A percentile compares a stretch with the other conserved stretches of the same genome.
Conservation (phyloP, 2,888 invertebrate species). For the Sturmia bella region DNA sequence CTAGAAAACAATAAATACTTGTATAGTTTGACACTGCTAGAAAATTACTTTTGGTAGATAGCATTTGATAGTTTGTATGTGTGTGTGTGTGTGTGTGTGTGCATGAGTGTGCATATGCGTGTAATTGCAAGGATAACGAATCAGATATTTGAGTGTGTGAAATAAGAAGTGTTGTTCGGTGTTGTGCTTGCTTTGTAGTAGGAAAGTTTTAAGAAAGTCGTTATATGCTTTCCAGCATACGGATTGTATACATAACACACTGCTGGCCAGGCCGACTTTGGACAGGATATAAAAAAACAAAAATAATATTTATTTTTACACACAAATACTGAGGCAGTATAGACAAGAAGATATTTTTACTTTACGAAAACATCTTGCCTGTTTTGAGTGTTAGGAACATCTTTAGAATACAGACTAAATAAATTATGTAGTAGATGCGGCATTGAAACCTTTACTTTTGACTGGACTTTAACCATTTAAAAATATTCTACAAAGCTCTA, state of each 20-base stretch:
- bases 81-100: neutral
- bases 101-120: constrained; percentile 3
- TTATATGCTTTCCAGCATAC: constrained; percentile 81
- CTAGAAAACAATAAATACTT: constrained; percentile 65
- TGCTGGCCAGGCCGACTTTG: constrained; percentile 68
- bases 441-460: no score
- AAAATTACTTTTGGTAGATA: constrained; percentile 56
- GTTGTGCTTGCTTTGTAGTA: constrained; percentile 14
- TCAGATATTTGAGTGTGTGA: constrained; percentile 22
- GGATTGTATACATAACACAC: constrained; percentile 78
- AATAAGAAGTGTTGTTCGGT: constrained; percentile 13
- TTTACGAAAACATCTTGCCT: no score
- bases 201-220: constrained; percentile 74
- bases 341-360: no score
- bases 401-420: constrained; percentile 37
- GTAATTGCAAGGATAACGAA: constrained; percentile 40
- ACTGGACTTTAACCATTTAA: no score
- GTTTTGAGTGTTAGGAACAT: constrained; percentile 41
- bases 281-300: constrained; percentile 44
- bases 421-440: neutral
- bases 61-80: constrained; percentile 66
- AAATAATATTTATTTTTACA: constrained; percentile 15
- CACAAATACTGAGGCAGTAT: neutral
- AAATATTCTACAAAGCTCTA: no score
- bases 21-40: constrained; percentile 78